Percentiles rank a stretch among this genome's conserved stretches.
These are phyloP conservation scores for Ditula angustiorana DNA, from an alignment of 2,888 invertebrate genomes.

Conservation along the genomic window DNA sequence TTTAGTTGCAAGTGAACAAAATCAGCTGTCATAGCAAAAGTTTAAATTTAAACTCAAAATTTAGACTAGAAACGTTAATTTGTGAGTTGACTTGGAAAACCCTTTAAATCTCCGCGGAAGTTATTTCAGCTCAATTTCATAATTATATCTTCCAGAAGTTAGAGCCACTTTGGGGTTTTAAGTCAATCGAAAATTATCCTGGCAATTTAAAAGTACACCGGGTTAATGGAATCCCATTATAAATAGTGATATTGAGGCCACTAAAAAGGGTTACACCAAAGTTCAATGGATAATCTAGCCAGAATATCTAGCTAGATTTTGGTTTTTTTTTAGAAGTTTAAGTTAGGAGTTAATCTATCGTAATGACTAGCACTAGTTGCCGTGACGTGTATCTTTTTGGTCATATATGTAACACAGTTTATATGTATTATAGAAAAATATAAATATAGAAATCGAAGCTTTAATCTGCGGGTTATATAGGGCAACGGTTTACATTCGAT, in stretches of 20 bases:
- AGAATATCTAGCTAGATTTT: slow-evolving; percentile 6
- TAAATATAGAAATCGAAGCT: too few relatives aligned
- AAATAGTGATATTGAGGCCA: slow-evolving; percentile 12
- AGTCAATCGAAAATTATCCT: slow-evolving; percentile 29
- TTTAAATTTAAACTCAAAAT: too few relatives aligned
- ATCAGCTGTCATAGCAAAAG: too few relatives aligned
- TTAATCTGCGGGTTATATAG: too few relatives aligned
- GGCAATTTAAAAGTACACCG: slow-evolving; percentile 15
- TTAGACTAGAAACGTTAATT: not conserved
- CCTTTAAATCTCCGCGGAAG: not conserved
- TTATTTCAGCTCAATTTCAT: slow-evolving; percentile 12
- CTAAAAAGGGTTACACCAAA: slow-evolving; percentile 4
- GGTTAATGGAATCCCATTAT: slow-evolving; percentile 10
- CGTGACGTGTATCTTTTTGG: too few relatives aligned
- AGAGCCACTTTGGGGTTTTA: slow-evolving; percentile 16
- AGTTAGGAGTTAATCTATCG: too few relatives aligned
- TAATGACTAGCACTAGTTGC: too few relatives aligned
- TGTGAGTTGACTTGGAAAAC: not conserved
- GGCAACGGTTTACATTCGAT: too few relatives aligned
- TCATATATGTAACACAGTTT: too few relatives aligned
- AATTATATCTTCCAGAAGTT: slow-evolving; percentile 21
- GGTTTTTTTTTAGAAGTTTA: too few relatives aligned
- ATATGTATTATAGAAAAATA: too few relatives aligned
- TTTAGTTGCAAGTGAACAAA: not conserved
- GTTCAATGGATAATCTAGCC: slow-evolving; percentile 10